phyloP scores from a whole-genome alignment of 2,888 invertebrate genomes.

The Alsophila aescularia region DNA sequence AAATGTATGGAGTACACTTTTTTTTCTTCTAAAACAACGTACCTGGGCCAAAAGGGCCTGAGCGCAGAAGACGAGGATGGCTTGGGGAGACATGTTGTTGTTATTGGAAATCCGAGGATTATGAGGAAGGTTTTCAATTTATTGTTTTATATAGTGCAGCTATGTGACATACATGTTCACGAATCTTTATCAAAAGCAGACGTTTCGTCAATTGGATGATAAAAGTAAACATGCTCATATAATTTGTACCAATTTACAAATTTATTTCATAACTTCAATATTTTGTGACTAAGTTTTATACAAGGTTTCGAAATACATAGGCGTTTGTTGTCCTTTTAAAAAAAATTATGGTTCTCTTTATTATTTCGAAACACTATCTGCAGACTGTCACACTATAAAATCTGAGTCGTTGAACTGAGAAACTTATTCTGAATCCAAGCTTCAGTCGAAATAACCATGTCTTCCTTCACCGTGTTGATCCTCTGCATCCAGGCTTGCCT shows the following conservation, averaged over 20 bases:
- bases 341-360: too few species aligned
- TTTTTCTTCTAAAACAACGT: conserved; percentile 6
- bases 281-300: too few species aligned
- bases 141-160: conserved; percentile 17
- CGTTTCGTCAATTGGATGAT: background rate
- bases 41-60: conserved; percentile 47
- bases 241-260: background rate
- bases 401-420: background rate
- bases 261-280: too few species aligned
- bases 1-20: too few species aligned
- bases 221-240: background rate
- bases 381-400: background rate
- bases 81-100: conserved; percentile 43
- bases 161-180: background rate
- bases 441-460: conserved; percentile 34
- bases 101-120: conserved; percentile 21
- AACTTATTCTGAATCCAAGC: conserved; percentile 2
- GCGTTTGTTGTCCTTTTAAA: background rate
- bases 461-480: conserved; percentile 29
- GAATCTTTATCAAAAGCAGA: background rate
- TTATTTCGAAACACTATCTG: background rate
- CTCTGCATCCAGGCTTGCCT: conserved; percentile 41
- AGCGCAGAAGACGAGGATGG: conserved; percentile 43
- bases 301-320: background rate
- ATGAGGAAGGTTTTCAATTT: background rate